These are phyloP conservation scores for Indri indri DNA, from an alignment of 2,113 vertebrate genomes.

Conservation along the genomic window DNA sequence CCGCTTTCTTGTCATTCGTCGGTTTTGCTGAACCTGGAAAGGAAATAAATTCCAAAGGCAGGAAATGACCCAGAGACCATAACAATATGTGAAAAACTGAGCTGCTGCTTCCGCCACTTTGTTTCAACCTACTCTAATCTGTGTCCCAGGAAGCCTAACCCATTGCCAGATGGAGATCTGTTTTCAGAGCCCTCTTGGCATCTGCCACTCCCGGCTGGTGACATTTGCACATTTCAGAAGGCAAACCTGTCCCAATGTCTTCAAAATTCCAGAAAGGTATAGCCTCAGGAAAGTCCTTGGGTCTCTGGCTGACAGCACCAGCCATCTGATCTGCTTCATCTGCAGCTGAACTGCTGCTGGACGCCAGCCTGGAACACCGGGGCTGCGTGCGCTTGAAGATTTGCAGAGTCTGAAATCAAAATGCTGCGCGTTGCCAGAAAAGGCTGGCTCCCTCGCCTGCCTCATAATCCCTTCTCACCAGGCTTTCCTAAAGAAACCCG, in stretches of 20 bases:
- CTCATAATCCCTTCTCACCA: constrained; percentile 67
- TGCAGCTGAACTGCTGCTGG: constrained; percentile 48
- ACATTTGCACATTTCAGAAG: constrained; percentile 69
- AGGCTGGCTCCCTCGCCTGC: constrained; percentile 53
- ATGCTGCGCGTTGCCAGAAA: constrained; percentile 59
- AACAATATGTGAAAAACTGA: constrained; percentile 64
- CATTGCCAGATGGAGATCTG: constrained; percentile 72
- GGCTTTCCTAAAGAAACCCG: constrained; percentile 55
- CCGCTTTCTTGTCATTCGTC: constrained; percentile 31
- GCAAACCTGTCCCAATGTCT: constrained; percentile 56
- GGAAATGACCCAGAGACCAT: constrained; percentile 69
- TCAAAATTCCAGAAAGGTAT: constrained; percentile 57
- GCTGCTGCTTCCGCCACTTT: constrained; percentile 67
- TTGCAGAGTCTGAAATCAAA: constrained; percentile 58
- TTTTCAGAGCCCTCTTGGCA: constrained; percentile 58
- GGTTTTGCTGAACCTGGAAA: constrained; percentile 52
- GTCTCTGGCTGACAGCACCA: constrained; percentile 10
- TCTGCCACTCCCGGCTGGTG: constrained; percentile 73
- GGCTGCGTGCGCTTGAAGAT: constrained; percentile 66
- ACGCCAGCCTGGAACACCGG: constrained; percentile 32
- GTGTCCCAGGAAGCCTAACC: constrained; percentile 74
- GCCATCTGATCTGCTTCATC: constrained; percentile 36
- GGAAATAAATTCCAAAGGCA: constrained; percentile 74
- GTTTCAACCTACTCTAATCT: constrained; percentile 68
- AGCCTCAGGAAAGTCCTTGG: constrained; percentile 52